Conservation (phyloP, 64 coral and sea anemone species). For the Hydrozoanthus tunicans region DNA sequence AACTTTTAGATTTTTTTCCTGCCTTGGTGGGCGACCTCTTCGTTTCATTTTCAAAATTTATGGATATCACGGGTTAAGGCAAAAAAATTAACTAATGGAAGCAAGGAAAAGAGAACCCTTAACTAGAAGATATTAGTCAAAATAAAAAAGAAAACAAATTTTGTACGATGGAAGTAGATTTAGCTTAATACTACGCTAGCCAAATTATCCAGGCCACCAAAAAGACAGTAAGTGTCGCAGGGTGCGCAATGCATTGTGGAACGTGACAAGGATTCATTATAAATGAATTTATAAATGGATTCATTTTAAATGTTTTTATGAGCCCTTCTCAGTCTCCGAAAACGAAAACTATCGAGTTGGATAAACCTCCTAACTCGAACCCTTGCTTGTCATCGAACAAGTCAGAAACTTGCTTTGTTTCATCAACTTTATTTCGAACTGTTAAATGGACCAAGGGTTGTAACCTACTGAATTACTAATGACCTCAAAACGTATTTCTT, state of each 20-base stretch:
- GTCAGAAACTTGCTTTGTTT: too few relatives aligned
- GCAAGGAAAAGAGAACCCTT: slow-evolving; percentile 32
- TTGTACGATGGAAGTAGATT: slow-evolving; percentile 43
- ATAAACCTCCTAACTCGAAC: too few relatives aligned
- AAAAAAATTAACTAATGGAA: neutral
- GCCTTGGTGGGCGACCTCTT: slow-evolving; percentile 28
- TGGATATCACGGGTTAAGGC: neutral
- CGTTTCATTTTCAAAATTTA: slow-evolving; percentile 26
- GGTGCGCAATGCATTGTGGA: slow-evolving; percentile 24
- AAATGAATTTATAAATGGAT: too few relatives aligned
- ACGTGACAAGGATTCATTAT: neutral
- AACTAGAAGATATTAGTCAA: slow-evolving; percentile 23
- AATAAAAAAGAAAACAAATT: slow-evolving; percentile 39
- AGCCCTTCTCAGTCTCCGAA: too few relatives aligned
- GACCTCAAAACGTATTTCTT: too few relatives aligned
- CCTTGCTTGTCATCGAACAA: too few relatives aligned
- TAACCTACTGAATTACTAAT: too few relatives aligned
- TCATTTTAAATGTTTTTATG: too few relatives aligned
- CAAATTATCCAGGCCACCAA: neutral
- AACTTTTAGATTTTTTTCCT: slow-evolving; percentile 49
- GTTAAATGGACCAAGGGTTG: too few relatives aligned
- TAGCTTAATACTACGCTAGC: neutral
- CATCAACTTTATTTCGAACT: too few relatives aligned
- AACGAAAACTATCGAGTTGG: too few relatives aligned
- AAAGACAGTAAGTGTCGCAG: neutral